phyloP scores from a whole-genome alignment of 2,113 vertebrate species.

The Lamprologus lemairii region DNA sequence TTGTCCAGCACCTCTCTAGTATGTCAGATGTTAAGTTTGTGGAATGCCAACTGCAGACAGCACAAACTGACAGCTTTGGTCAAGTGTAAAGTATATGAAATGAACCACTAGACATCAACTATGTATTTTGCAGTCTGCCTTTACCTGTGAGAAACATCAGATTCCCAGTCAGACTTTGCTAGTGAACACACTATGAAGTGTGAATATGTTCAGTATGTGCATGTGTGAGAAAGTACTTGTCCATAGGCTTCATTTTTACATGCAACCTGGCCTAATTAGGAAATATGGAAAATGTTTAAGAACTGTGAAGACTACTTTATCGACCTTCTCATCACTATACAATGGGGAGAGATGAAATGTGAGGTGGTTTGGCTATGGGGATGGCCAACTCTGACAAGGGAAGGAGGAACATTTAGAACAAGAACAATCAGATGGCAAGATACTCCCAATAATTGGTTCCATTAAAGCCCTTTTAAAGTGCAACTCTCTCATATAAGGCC shows the following conservation, averaged over 20 bases:
- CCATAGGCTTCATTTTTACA: slow-evolving; percentile 47
- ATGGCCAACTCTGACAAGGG: slow-evolving; percentile 44
- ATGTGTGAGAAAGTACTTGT: neutral
- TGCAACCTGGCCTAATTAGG: slow-evolving; percentile 73
- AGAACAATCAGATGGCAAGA: slow-evolving; percentile 62
- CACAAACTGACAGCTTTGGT: slow-evolving; percentile 6
- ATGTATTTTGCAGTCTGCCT: neutral
- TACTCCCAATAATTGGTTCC: slow-evolving; percentile 69
- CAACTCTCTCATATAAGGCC: slow-evolving; percentile 58
- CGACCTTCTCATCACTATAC: slow-evolving; percentile 70
- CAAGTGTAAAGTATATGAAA: slow-evolving; percentile 10
- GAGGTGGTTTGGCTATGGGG: neutral
- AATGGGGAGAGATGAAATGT: slow-evolving; percentile 44
- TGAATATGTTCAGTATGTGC: neutral
- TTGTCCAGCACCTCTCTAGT: neutral
- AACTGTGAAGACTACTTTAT: slow-evolving; percentile 64
- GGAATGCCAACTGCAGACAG: neutral
- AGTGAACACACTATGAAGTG: neutral
- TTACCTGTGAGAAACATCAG: slow-evolving; percentile 16
- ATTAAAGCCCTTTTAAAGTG: slow-evolving; percentile 69
- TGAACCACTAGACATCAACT: neutral
- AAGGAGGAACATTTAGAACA: slow-evolving; percentile 53
- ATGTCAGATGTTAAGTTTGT: slow-evolving; percentile 6
- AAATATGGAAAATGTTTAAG: slow-evolving; percentile 71
- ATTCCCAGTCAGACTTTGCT: neutral